Conservation (phyloP, 1,140 invertebrate genomes). For the Pseudomyrmex concolor region DNA sequence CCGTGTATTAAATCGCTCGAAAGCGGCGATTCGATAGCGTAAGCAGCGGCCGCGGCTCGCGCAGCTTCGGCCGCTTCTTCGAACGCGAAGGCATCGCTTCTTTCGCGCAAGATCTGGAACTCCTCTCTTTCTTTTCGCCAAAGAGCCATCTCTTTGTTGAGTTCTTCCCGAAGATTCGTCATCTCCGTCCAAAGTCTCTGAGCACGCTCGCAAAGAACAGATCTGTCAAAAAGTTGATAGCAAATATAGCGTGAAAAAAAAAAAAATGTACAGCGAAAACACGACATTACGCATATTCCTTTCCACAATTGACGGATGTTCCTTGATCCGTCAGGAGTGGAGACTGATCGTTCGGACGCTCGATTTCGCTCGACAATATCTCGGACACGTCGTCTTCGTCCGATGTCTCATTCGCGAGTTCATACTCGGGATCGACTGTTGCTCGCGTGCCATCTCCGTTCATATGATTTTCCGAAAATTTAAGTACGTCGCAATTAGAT, state of each 20-base stretch:
- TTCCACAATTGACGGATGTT: neutral
- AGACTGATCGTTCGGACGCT: neutral
- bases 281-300: slow-evolving; percentile 10
- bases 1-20: slow-evolving; percentile 64
- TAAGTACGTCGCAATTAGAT: neutral
- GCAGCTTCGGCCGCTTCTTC: slow-evolving; percentile 73
- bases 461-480: neutral
- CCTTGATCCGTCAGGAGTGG: neutral
- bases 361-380: neutral
- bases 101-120: slow-evolving; percentile 64
- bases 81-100: slow-evolving; percentile 64
- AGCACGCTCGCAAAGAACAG: slow-evolving; percentile 63
- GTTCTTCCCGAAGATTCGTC: slow-evolving; percentile 53
- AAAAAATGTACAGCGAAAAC: neutral
- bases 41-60: slow-evolving; percentile 69
- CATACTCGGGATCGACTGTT: neutral
- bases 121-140: slow-evolving; percentile 73
- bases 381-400: slow-evolving; percentile 28
- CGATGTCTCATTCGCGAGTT: neutral
- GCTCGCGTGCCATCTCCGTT: neutral
- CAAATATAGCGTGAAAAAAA: neutral
- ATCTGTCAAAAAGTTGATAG: slow-evolving; percentile 37
- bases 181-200: slow-evolving; percentile 56
- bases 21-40: slow-evolving; percentile 70
- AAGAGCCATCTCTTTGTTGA: slow-evolving; percentile 60